Evolutionary conservation across 2,797 vertebrate genomes (phyloP).

Genomic region (Carcharodon carcharias): DNA sequence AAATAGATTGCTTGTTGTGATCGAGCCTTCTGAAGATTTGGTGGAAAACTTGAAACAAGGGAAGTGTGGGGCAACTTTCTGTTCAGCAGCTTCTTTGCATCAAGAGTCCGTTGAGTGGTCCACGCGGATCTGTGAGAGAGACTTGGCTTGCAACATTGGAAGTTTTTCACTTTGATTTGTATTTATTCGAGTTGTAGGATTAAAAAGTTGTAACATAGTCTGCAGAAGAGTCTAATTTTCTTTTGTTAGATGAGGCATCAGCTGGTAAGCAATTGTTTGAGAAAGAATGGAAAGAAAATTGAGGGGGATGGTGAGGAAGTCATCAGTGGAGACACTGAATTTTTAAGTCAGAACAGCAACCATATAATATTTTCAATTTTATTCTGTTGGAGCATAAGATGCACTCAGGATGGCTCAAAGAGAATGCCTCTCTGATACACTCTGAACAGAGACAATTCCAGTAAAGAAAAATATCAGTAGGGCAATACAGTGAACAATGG

Average conservation of each 20-base stretch:
- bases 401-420: neutral
- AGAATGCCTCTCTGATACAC: neutral
- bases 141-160: neutral
- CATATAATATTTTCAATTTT: neutral
- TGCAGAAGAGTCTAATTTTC: neutral
- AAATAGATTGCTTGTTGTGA: neutral
- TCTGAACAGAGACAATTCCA: neutral
- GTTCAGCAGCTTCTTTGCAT: neutral
- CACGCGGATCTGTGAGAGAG: neutral
- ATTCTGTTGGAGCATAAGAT: neutral
- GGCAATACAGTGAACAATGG: neutral
- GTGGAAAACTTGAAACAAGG: neutral
- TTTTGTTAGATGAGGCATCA: neutral
- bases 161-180: neutral
- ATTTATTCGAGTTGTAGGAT: neutral
- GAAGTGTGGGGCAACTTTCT: neutral
- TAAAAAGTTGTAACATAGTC: neutral
- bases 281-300: neutral
- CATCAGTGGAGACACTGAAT: neutral
- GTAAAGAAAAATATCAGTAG: neutral
- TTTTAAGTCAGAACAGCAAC: neutral
- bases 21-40: neutral
- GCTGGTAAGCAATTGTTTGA: neutral
- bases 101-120: neutral
- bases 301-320: neutral